Conservation (phyloP, 1,140 invertebrate species). For the Brachionus calyciflorus region DNA sequence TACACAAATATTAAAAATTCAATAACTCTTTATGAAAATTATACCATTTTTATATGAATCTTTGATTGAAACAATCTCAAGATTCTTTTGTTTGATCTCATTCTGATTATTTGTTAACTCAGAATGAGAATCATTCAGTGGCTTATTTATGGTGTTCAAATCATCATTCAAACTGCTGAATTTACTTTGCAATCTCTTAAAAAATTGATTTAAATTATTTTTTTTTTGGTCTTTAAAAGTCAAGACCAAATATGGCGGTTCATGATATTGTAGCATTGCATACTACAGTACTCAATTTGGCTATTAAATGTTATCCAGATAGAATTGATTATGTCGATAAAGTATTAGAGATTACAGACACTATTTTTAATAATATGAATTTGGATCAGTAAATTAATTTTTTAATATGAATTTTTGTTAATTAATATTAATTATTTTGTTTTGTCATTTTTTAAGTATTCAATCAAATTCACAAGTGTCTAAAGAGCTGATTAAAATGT, state of each 20-base stretch:
- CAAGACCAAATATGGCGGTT: slow-evolving; percentile 83
- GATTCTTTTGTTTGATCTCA: too few species aligned
- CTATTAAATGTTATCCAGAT: slow-evolving; percentile 91
- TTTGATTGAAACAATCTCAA: too few species aligned
- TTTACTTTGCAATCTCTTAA: too few species aligned
- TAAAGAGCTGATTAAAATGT: slow-evolving; percentile 82
- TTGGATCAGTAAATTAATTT: slow-evolving; percentile 68
- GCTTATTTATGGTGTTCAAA: too few species aligned
- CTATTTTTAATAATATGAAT: slow-evolving; percentile 76
- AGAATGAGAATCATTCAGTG: too few species aligned
- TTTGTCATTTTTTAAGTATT: slow-evolving; percentile 46
- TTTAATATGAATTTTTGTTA: not conserved
- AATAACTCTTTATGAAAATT: too few species aligned
- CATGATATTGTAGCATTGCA: slow-evolving; percentile 95
- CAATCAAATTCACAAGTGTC: slow-evolving; percentile 77
- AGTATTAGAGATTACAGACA: slow-evolving; percentile 80
- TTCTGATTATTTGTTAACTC: too few species aligned
- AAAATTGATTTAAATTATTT: too few species aligned
- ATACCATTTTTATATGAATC: too few species aligned
- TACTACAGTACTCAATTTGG: slow-evolving; percentile 88
- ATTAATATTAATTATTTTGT: not conserved
- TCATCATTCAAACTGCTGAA: too few species aligned
- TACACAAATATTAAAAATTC: too few species aligned
- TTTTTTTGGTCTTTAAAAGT: too few species aligned
- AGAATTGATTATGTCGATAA: slow-evolving; percentile 91